Conservation (phyloP, 2,888 invertebrate species). For the Erebia aethiops region DNA sequence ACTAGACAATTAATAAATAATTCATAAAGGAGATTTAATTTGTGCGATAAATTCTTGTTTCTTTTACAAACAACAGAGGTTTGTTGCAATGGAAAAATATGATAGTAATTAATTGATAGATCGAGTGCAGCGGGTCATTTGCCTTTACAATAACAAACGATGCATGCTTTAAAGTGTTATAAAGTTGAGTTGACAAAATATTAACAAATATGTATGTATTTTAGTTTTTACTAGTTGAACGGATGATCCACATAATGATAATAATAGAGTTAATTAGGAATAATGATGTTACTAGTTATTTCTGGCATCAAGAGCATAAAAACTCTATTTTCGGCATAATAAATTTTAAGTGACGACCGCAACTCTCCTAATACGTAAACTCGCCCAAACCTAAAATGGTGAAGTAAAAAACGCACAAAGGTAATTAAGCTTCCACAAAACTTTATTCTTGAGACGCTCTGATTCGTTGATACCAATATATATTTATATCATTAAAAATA, state of each 20-base stretch:
- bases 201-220: not conserved
- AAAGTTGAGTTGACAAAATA: not conserved
- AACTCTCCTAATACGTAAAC: constrained; percentile 65
- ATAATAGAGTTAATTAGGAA: not conserved
- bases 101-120: constrained; percentile 27
- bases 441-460: constrained; percentile 16
- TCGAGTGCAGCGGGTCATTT: constrained; percentile 31
- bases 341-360: constrained; percentile 52
- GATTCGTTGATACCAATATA: constrained; percentile 6
- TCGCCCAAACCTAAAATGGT: constrained; percentile 58
- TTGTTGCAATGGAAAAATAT: constrained; percentile 24
- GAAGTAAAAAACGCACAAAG: constrained; percentile 52
- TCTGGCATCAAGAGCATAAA: constrained; percentile 15
- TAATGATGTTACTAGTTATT: constrained; percentile 4
- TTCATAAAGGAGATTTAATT: constrained; percentile 29
- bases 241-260: not conserved
- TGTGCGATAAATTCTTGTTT: constrained; percentile 21
- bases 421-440: constrained; percentile 25
- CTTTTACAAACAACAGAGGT: constrained; percentile 26
- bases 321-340: constrained; percentile 38
- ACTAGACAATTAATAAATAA: constrained; percentile 27
- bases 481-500: not conserved
- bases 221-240: not conserved
- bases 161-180: not conserved
- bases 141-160: constrained; percentile 32